A percentile compares a stretch with the other conserved stretches of the same genome.
phyloP scores from a whole-genome alignment of 1,140 invertebrate species.

The Drosophila suzukii region DNA sequence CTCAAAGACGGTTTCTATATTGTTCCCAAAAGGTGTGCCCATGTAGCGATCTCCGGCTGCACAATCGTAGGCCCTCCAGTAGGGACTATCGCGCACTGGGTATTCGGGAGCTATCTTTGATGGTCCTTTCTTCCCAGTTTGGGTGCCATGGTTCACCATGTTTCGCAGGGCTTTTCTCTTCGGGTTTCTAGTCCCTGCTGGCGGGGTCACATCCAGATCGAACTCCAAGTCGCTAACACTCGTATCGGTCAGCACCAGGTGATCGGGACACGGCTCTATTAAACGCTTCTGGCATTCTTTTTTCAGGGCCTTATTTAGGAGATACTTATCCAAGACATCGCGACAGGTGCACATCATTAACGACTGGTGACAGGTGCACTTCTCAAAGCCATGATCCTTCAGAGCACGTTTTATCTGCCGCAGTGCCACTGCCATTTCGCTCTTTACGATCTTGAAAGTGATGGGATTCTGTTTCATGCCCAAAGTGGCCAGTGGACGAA shows the following conservation, averaged over 20 bases:
- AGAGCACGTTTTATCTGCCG: slow-evolving; percentile 54
- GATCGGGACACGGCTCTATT: slow-evolving; percentile 41
- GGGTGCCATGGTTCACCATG: slow-evolving; percentile 46
- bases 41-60: slow-evolving; percentile 60
- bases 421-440: slow-evolving; percentile 39
- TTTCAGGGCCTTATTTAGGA: slow-evolving; percentile 40
- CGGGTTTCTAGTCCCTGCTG: slow-evolving; percentile 19
- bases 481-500: slow-evolving; percentile 47
- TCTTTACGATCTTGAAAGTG: slow-evolving; percentile 71
- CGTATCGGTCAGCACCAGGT: slow-evolving; percentile 67
- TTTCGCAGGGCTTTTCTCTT: slow-evolving; percentile 1
- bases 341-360: slow-evolving; percentile 68
- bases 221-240: slow-evolving; percentile 71
- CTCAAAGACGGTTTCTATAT: slow-evolving; percentile 49
- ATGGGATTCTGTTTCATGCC: slow-evolving; percentile 65
- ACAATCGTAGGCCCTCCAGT: slow-evolving; percentile 43
- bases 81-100: slow-evolving; percentile 22
- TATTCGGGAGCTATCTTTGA: slow-evolving; percentile 6
- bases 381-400: slow-evolving; percentile 62
- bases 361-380: slow-evolving; percentile 68
- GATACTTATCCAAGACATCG: slow-evolving; percentile 42
- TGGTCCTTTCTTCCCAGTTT: slow-evolving; percentile 41
- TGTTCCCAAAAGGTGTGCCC: slow-evolving; percentile 48
- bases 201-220: slow-evolving; percentile 66
- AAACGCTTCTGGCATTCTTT: slow-evolving; percentile 37